Conservation (phyloP, 1,140 invertebrate genomes). For the Amphibalanus amphitrite region DNA sequence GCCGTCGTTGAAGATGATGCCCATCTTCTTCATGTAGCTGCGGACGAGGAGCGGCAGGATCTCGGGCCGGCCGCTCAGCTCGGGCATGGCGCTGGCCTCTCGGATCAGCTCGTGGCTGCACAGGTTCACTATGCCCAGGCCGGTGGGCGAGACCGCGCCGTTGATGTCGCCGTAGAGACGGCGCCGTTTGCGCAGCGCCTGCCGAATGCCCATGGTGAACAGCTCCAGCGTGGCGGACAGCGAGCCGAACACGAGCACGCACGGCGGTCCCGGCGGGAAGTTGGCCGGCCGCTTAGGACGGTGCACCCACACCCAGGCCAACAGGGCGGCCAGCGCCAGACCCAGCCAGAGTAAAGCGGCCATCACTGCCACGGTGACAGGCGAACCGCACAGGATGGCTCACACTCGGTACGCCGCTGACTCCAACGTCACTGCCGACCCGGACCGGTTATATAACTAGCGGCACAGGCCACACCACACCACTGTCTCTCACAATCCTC, state of each 20-base stretch:
- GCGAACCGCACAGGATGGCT: too few species aligned
- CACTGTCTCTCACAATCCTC: too few species aligned
- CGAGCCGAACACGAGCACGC: not conserved
- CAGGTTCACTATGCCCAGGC: not conserved
- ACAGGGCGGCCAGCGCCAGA: not conserved
- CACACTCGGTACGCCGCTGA: too few species aligned
- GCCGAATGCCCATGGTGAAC: not conserved
- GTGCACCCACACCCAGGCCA: not conserved
- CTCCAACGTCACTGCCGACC: too few species aligned
- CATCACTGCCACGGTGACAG: too few species aligned
- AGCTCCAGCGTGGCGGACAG: not conserved
- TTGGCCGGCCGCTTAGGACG: too few species aligned
- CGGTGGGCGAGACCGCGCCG: not conserved
- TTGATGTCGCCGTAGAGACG: not conserved
- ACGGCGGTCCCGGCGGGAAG: not conserved
- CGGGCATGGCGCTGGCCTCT: not conserved
- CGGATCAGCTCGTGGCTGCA: not conserved
- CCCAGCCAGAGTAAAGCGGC: not conserved
- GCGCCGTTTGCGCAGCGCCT: not conserved
- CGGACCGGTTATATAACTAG: too few species aligned
- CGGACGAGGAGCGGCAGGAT: not conserved
- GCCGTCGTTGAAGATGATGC: conserved; percentile 7
- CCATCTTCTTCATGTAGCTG: conserved; percentile 1
- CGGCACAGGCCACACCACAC: too few species aligned
- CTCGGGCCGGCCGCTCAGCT: not conserved